Conservation (phyloP, 2,113 vertebrate genomes). For the Megaceryle torquata region DNA sequence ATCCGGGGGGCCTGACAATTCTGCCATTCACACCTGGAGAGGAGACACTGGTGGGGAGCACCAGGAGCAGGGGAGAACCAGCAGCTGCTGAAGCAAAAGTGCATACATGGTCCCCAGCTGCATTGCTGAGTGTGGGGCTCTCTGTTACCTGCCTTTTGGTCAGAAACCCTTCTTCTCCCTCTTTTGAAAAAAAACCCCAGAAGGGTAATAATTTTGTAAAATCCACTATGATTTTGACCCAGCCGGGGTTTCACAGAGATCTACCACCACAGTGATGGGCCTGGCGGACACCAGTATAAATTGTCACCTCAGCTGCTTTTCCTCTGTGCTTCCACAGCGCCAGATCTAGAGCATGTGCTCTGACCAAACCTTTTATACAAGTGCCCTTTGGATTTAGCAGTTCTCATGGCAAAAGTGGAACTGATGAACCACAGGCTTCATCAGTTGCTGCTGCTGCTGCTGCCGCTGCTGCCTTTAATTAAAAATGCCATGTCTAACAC, state of each 20-base stretch:
- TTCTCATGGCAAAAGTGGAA: background rate
- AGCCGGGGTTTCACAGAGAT: background rate
- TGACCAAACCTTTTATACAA: background rate
- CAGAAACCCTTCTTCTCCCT: background rate
- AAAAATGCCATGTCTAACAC: constrained; percentile 64
- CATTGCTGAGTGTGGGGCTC: fast-evolving
- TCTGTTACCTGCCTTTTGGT: background rate
- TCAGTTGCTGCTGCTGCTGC: no score
- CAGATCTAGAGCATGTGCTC: background rate
- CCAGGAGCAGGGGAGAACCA: background rate
- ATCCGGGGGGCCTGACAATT: background rate
- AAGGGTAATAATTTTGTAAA: background rate
- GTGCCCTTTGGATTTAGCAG: constrained; percentile 52
- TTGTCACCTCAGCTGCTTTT: background rate
- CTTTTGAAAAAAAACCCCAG: background rate
- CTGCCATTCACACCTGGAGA: background rate
- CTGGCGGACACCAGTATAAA: background rate
- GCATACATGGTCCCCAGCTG: fast-evolving
- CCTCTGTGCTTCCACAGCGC: background rate
- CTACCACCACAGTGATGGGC: background rate
- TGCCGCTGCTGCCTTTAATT: constrained; percentile 58
- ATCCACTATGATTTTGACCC: background rate
- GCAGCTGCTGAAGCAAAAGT: background rate
- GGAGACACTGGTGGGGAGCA: background rate
- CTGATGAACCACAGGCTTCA: constrained; percentile 34